These are phyloP conservation scores for Xestia sexstrigata DNA, from an alignment of 2,888 invertebrate species.

Conservation along the genomic window DNA sequence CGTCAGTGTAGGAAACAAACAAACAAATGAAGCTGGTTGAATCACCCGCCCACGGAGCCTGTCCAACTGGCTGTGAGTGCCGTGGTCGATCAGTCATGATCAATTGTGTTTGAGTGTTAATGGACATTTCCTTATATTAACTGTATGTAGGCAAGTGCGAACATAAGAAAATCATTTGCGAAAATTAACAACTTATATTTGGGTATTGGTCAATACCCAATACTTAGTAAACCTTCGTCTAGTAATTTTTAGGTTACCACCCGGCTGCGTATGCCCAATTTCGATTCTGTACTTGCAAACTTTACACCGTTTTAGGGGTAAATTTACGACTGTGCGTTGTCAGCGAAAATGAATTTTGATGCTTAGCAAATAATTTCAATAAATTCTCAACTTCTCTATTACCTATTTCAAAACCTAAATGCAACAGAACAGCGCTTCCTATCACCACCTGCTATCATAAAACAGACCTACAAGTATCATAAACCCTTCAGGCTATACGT, in stretches of 20 bases:
- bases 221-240: not conserved
- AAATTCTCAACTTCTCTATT: not conserved
- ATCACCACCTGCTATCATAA: constrained; percentile 33
- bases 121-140: constrained; percentile 41
- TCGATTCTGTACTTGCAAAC: not conserved
- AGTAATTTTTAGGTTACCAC: not conserved
- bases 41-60: constrained; percentile 52
- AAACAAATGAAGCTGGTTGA: constrained; percentile 34
- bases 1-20: constrained; percentile 28
- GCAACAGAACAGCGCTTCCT: constrained; percentile 8
- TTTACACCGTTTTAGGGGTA: not conserved
- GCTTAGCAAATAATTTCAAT: not conserved
- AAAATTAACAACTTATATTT: constrained; percentile 26
- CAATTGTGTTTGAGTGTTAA: constrained; percentile 36
- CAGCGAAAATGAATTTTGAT: not conserved
- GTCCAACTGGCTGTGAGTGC: not conserved
- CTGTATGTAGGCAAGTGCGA: constrained; percentile 24
- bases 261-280: not conserved
- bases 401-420: not conserved
- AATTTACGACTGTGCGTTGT: not conserved
- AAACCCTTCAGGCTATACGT: not conserved
- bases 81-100: constrained; percentile 43
- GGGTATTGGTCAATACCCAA: not conserved
- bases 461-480: constrained; percentile 2
- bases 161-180: constrained; percentile 25